phyloP scores from a whole-genome alignment of 2,888 invertebrate species.

The Xestia xanthographa region DNA sequence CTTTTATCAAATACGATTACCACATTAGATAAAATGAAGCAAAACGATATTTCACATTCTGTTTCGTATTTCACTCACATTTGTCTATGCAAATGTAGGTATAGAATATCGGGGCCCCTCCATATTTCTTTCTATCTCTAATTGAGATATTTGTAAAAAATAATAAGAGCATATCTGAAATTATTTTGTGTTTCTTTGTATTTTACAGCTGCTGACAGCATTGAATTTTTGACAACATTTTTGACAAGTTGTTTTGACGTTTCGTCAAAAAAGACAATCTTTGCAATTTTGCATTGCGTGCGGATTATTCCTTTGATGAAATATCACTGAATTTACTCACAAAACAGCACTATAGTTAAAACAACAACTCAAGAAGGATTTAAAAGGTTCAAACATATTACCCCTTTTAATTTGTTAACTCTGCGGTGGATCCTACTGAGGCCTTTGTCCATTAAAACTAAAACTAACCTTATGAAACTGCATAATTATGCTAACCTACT shows the following conservation, averaged over 20 bases:
- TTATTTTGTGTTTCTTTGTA: neutral
- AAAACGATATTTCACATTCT: too few relatives aligned
- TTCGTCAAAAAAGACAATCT: slow-evolving; percentile 2
- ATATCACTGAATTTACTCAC: slow-evolving; percentile 1
- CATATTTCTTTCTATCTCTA: too few relatives aligned
- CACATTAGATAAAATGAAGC: too few relatives aligned
- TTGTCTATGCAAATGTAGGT: too few relatives aligned
- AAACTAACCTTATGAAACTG: neutral
- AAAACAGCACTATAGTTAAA: neutral
- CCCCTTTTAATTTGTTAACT: neutral
- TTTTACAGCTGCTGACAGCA: neutral
- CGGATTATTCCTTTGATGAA: neutral
- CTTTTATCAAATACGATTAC: too few relatives aligned
- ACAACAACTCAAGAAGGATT: neutral
- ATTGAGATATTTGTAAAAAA: too few relatives aligned
- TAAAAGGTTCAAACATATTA: slow-evolving; percentile 4
- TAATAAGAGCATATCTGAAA: too few relatives aligned
- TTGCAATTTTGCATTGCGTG: neutral
- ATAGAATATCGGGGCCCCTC: too few relatives aligned
- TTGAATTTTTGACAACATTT: neutral
- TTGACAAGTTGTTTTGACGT: slow-evolving; percentile 15
- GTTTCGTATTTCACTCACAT: too few relatives aligned
- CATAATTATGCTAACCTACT: slow-evolving; percentile 39
- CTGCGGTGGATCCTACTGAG: neutral
- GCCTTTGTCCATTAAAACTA: neutral